Conservation (phyloP, 2,888 invertebrate genomes). For the Agrotis exclamationis region DNA sequence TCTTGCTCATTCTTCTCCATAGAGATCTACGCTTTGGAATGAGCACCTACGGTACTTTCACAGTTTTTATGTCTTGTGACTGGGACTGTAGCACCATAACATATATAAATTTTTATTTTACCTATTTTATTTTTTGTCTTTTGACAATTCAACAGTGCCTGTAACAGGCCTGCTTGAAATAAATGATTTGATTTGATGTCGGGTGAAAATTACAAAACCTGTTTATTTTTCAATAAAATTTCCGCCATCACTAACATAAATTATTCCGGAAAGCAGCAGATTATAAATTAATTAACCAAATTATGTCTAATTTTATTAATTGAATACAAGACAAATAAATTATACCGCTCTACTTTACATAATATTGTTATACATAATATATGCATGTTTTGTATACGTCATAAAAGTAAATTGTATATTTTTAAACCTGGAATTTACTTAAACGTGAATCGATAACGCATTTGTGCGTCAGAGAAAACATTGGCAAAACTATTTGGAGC, state of each 20-base stretch:
- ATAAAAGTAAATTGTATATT: neutral
- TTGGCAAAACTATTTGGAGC: constrained; percentile 11
- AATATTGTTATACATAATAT: neutral
- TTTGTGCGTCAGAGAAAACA: neutral
- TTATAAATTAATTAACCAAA: neutral
- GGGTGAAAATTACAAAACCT: neutral
- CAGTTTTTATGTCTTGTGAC: no score
- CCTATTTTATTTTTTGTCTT: no score
- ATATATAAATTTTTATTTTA: no score
- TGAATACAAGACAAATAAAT: neutral
- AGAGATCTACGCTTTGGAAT: no score
- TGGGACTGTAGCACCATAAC: no score
- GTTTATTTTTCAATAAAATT: neutral
- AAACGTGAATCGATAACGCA: neutral
- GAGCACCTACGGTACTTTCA: no score
- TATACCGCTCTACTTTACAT: neutral
- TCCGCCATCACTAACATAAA: no score
- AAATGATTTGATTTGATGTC: no score
- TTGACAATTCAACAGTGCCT: no score
- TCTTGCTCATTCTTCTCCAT: no score
- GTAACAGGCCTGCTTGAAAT: no score
- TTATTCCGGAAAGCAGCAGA: no score
- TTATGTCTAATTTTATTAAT: neutral
- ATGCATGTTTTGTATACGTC: neutral
- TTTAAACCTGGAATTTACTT: constrained; percentile 1